These are phyloP conservation scores for Oxytorus armatus DNA, from an alignment of 2,888 invertebrate genomes.

Conservation along the genomic window DNA sequence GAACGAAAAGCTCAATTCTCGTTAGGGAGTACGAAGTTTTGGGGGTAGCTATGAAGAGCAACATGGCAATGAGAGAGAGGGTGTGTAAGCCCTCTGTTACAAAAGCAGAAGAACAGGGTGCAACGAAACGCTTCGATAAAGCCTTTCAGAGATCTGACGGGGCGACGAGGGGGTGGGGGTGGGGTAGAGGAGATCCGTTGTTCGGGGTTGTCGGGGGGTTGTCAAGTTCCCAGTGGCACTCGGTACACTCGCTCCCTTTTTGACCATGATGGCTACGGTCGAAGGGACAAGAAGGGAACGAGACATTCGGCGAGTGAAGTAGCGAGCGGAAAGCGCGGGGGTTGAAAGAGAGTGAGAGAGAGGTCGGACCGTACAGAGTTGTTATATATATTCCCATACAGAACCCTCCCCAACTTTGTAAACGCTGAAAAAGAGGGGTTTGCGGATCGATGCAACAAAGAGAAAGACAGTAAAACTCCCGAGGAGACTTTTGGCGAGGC, in stretches of 20 bases:
- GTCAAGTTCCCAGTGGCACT: constrained; percentile 64
- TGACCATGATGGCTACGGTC: constrained; percentile 18
- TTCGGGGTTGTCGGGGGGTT: constrained; percentile 51
- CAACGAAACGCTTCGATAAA: constrained; percentile 52
- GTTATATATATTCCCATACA: constrained; percentile 28
- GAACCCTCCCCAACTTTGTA: constrained; percentile 23
- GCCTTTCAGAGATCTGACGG: constrained; percentile 50
- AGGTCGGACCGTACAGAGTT: too few relatives aligned
- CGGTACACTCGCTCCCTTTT: constrained; percentile 13
- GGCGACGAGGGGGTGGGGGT: neutral
- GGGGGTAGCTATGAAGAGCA: neutral
- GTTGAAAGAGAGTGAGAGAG: constrained; percentile 43
- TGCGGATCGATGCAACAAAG: constrained; percentile 66
- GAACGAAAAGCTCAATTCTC: constrained; percentile 11
- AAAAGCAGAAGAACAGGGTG: constrained; percentile 36
- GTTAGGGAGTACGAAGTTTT: neutral
- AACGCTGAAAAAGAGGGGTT: constrained; percentile 54
- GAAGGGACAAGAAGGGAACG: constrained; percentile 30
- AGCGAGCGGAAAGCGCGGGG: neutral
- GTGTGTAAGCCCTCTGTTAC: neutral
- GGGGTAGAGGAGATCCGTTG: constrained; percentile 23
- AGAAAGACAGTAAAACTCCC: constrained; percentile 45
- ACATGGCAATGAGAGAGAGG: neutral
- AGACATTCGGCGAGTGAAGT: constrained; percentile 27
- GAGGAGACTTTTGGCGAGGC: constrained; percentile 39